A percentile compares a stretch with the other conserved stretches of the same genome.
phyloP scores from a whole-genome alignment of 2,113 vertebrate genomes.

The Chaenogobius annularis region DNA sequence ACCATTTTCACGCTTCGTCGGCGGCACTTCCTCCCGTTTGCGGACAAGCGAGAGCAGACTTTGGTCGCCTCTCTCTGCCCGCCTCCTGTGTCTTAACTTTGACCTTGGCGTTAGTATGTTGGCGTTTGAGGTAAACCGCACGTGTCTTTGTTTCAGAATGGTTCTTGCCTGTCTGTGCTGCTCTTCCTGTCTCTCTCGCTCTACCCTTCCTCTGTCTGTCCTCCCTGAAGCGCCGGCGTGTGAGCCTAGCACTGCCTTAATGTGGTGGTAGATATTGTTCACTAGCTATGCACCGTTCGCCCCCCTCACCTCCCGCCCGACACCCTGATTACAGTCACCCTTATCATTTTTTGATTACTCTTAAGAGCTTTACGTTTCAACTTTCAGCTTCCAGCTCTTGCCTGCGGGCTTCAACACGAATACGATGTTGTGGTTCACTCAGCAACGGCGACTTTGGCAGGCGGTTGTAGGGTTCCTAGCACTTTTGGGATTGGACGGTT shows the following conservation, averaged over 20 bases:
- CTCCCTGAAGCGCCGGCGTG: constrained; percentile 73
- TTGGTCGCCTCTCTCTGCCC: not conserved
- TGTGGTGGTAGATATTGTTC: constrained; percentile 73
- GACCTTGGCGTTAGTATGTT: constrained; percentile 58
- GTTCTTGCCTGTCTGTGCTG: constrained; percentile 74
- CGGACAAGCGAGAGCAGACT: not conserved
- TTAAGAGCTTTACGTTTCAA: constrained; percentile 11
- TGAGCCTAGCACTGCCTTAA: constrained; percentile 75
- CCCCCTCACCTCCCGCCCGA: too few relatives aligned
- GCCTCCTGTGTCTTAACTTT: constrained; percentile 58
- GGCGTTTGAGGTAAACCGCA: constrained; percentile 64
- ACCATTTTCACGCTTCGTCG: too few relatives aligned
- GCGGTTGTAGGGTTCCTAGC: not conserved
- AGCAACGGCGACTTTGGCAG: constrained; percentile 70
- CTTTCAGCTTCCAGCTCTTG: constrained; percentile 69
- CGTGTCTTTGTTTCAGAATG: constrained; percentile 78
- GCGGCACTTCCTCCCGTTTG: not conserved
- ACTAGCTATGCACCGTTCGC: constrained; percentile 63
- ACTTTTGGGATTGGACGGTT: constrained; percentile 4
- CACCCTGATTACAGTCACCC: too few relatives aligned
- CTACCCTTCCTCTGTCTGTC: constrained; percentile 76
- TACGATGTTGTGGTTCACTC: constrained; percentile 64
- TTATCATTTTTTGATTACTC: too few relatives aligned
- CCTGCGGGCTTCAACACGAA: constrained; percentile 68
- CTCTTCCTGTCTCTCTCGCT: constrained; percentile 76